Percentiles rank a stretch among this genome's conserved stretches.
Evolutionary conservation across 92 coral and sea anemone species (phyloP).

Genomic region (Porites lobata): DNA sequence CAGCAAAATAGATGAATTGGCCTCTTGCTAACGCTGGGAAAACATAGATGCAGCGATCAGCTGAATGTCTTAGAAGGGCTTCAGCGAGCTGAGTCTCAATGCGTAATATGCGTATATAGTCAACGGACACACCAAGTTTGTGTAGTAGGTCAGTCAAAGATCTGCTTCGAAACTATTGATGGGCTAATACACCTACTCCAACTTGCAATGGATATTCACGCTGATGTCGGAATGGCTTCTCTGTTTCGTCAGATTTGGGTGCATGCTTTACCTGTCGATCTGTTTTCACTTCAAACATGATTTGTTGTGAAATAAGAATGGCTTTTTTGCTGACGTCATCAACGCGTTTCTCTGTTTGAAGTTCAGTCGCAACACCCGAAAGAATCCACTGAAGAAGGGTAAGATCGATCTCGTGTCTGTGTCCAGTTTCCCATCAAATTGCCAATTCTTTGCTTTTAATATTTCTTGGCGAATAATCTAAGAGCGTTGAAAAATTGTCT

Average conservation of each 20-base stretch:
- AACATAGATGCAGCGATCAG: too few species aligned
- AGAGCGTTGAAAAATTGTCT: background rate
- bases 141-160: too few species aligned
- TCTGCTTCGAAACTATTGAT: too few species aligned
- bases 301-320: constrained; percentile 29
- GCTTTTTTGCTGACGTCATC: constrained; percentile 54
- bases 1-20: too few species aligned
- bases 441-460: constrained; percentile 31
- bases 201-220: too few species aligned
- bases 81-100: too few species aligned
- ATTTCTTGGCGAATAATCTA: constrained; percentile 52
- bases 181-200: too few species aligned
- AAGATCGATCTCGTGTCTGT: constrained; percentile 7
- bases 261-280: constrained; percentile 45
- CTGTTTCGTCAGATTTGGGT: background rate
- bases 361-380: constrained; percentile 26
- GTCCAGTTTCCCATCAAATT: constrained; percentile 38
- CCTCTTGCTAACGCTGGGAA: too few species aligned
- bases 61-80: too few species aligned
- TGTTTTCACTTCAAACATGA: constrained; percentile 51
- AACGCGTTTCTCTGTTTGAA: constrained; percentile 29
- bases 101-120: too few species aligned
- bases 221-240: too few species aligned
- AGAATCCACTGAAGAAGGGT: constrained; percentile 54
- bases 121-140: too few species aligned